A percentile compares a stretch with the other conserved stretches of the same genome.
phyloP scores from a whole-genome alignment of 2,888 invertebrate species.

The Lasioglossum zephyrum region DNA sequence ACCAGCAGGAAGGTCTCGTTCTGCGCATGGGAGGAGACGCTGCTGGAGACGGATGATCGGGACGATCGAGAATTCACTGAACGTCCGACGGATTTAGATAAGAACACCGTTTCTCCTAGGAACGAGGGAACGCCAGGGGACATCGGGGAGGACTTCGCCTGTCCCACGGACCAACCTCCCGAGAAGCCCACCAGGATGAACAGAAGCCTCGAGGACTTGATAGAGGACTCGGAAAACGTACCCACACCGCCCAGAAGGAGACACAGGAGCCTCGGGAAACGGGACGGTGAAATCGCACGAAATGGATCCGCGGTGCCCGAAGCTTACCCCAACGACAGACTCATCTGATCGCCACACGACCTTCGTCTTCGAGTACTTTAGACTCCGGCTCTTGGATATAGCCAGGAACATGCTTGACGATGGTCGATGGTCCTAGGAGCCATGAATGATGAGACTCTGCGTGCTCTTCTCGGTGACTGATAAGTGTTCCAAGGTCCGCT shows the following conservation, averaged over 20 bases:
- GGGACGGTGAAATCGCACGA: constrained; percentile 29
- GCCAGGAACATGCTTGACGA: not conserved
- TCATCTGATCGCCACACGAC: constrained; percentile 70
- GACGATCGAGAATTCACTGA: constrained; percentile 44
- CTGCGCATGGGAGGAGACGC: constrained; percentile 63
- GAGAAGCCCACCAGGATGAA: constrained; percentile 78
- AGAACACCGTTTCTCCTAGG: constrained; percentile 1
- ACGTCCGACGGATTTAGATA: constrained; percentile 31
- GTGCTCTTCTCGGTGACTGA: not conserved
- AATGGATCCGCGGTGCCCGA: constrained; percentile 52
- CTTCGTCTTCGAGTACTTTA: not conserved
- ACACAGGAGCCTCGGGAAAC: constrained; percentile 55
- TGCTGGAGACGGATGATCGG: constrained; percentile 58
- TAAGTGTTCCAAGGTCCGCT: not conserved
- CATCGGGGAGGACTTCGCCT: not conserved
- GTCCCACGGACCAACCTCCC: constrained; percentile 67
- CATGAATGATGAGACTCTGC: not conserved
- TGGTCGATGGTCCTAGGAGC: not conserved
- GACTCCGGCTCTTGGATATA: not conserved
- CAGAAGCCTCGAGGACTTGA: constrained; percentile 70
- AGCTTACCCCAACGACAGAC: constrained; percentile 72
- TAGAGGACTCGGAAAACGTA: constrained; percentile 53
- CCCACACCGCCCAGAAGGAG: constrained; percentile 80
- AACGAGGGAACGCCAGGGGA: constrained; percentile 7
- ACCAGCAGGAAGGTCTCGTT: constrained; percentile 63